Percentiles rank a stretch among this genome's conserved stretches.
These are phyloP conservation scores for Calliphora vomitoria DNA, from an alignment of 2,888 invertebrate genomes.

Conservation along the genomic window DNA sequence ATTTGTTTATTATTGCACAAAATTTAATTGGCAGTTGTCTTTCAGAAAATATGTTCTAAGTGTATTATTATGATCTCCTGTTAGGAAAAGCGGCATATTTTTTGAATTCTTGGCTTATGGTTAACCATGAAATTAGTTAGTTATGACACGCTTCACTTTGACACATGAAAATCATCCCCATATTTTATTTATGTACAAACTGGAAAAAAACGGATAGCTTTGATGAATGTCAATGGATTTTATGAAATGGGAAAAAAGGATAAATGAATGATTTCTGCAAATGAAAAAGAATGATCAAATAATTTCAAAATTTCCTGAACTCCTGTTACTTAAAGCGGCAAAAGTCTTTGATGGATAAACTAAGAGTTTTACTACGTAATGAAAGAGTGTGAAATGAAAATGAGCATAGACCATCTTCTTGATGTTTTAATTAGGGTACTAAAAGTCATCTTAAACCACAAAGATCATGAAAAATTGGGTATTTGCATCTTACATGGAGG, in stretches of 20 bases:
- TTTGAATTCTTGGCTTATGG: too few relatives aligned
- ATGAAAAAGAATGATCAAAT: background rate
- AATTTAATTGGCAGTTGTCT: background rate
- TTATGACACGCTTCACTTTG: constrained; percentile 31
- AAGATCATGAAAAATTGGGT: too few relatives aligned
- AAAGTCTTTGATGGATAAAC: constrained; percentile 41
- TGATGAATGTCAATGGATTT: constrained; percentile 39
- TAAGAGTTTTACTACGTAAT: too few relatives aligned
- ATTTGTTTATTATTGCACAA: background rate
- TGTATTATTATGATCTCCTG: too few relatives aligned
- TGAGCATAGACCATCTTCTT: background rate
- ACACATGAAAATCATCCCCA: constrained; percentile 32
- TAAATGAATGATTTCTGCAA: constrained; percentile 1
- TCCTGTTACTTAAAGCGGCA: constrained; percentile 60
- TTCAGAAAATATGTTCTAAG: background rate
- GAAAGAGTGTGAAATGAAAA: too few relatives aligned
- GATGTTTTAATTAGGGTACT: too few relatives aligned
- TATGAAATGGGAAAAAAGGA: background rate
- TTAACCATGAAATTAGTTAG: too few relatives aligned
- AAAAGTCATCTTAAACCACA: too few relatives aligned
- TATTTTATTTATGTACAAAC: constrained; percentile 14
- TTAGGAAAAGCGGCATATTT: too few relatives aligned
- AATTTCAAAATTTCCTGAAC: constrained; percentile 20
- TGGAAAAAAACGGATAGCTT: constrained; percentile 10
- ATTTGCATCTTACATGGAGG: too few relatives aligned